These are phyloP conservation scores for Eupithecia subfuscata DNA, from an alignment of 2,888 invertebrate species.

Conservation along the genomic window DNA sequence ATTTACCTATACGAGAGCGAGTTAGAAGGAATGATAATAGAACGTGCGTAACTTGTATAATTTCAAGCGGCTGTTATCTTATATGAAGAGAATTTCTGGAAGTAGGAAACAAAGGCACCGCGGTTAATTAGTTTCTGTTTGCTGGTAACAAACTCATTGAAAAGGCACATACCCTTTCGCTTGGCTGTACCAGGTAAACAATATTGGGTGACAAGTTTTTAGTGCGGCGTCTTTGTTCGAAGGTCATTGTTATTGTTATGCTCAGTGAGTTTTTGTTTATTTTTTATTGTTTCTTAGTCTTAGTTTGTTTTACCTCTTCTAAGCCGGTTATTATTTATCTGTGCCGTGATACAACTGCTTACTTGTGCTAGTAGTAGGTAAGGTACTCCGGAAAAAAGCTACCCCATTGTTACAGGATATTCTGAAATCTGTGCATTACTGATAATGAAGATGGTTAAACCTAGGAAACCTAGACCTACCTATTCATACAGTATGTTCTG, in stretches of 20 bases:
- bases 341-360: neutral
- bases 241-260: slow-evolving; percentile 32
- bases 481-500: neutral
- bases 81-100: slow-evolving; percentile 65
- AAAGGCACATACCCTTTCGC: slow-evolving; percentile 52
- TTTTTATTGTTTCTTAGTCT: slow-evolving; percentile 15
- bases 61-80: neutral
- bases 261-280: slow-evolving; percentile 30
- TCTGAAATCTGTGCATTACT: neutral
- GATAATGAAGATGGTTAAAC: neutral
- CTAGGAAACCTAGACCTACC: neutral
- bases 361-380: neutral
- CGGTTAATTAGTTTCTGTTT: slow-evolving; percentile 74
- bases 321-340: neutral
- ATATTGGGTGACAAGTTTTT: slow-evolving; percentile 38
- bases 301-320: slow-evolving; percentile 17
- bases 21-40: slow-evolving; percentile 17
- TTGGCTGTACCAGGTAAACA: slow-evolving; percentile 38
- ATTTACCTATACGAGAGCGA: slow-evolving; percentile 52
- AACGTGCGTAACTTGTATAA: slow-evolving; percentile 10
- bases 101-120: slow-evolving; percentile 72
- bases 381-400: neutral
- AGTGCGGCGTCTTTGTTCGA: slow-evolving; percentile 31
- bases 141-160: slow-evolving; percentile 68
- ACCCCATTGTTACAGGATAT: neutral